Percentiles rank a stretch among this genome's conserved stretches.
These are phyloP conservation scores for Mythimna vitellina DNA, from an alignment of 2,888 invertebrate species.

Conservation along the genomic window DNA sequence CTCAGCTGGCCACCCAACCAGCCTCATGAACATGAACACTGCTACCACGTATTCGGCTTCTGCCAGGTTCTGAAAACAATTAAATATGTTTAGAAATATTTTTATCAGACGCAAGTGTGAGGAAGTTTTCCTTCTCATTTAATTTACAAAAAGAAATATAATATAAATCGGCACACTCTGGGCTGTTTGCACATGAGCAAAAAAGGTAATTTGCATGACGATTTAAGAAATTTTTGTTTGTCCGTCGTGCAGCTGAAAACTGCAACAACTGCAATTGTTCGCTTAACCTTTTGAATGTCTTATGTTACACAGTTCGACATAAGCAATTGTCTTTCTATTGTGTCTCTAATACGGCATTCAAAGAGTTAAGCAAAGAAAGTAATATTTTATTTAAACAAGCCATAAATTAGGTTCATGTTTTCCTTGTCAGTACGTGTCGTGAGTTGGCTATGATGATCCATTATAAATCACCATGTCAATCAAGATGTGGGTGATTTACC, in stretches of 20 bases:
- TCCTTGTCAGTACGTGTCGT: neutral
- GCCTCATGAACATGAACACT: slow-evolving; percentile 99
- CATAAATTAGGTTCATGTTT: neutral
- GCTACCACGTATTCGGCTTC: slow-evolving; percentile 99
- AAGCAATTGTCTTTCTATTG: too few species aligned
- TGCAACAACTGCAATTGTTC: neutral
- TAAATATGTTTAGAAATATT: neutral
- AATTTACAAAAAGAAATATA: too few species aligned
- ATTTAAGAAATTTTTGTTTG: neutral
- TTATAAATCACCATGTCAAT: neutral
- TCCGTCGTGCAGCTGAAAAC: too few species aligned
- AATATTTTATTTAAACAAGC: neutral
- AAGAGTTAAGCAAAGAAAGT: neutral
- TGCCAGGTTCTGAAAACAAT: slow-evolving; percentile 92
- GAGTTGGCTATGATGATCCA: neutral
- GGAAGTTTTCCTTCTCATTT: too few species aligned
- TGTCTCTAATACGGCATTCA: too few species aligned
- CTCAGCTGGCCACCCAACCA: slow-evolving; percentile 98
- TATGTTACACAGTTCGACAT: too few species aligned
- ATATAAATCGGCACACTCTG: too few species aligned
- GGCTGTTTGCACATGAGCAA: neutral
- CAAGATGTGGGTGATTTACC: slow-evolving; percentile 24
- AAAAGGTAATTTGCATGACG: neutral
- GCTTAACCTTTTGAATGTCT: too few species aligned
- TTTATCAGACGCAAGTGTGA: too few species aligned